Conservation (phyloP, 1,140 invertebrate species). For the Ectropis grisescens region DNA sequence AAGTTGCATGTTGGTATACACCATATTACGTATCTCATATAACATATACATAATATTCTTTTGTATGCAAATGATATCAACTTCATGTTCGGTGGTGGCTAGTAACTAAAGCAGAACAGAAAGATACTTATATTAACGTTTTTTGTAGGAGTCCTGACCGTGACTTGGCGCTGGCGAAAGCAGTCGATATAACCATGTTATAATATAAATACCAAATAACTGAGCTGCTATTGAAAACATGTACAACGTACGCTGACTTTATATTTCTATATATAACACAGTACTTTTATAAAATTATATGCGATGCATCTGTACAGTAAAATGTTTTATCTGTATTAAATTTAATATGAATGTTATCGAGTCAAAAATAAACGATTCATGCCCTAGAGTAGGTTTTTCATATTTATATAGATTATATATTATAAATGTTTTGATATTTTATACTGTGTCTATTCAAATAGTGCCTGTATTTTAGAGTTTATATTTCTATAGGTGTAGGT, state of each 20-base stretch:
- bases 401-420: too few relatives aligned
- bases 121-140: too few relatives aligned
- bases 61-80: too few relatives aligned
- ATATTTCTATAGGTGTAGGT: conserved; percentile 19
- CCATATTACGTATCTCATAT: too few relatives aligned
- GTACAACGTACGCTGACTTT: background rate
- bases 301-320: background rate
- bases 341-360: background rate
- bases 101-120: too few relatives aligned
- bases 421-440: too few relatives aligned
- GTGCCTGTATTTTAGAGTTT: conserved; percentile 22
- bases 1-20: too few relatives aligned
- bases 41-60: too few relatives aligned
- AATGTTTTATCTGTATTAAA: background rate
- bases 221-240: background rate
- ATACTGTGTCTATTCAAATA: conserved; percentile 6
- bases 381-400: too few relatives aligned
- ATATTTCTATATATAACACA: background rate
- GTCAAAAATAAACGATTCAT: background rate
- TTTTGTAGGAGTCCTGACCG: conserved; percentile 39
- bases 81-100: too few relatives aligned
- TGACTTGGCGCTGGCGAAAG: conserved; percentile 26
- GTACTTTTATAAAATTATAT: background rate
- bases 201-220: conserved; percentile 7
- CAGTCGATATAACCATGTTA: conserved; percentile 37